Conservation (phyloP, 2,797 vertebrate genomes). For the Mormyrus proboscirostris region DNA sequence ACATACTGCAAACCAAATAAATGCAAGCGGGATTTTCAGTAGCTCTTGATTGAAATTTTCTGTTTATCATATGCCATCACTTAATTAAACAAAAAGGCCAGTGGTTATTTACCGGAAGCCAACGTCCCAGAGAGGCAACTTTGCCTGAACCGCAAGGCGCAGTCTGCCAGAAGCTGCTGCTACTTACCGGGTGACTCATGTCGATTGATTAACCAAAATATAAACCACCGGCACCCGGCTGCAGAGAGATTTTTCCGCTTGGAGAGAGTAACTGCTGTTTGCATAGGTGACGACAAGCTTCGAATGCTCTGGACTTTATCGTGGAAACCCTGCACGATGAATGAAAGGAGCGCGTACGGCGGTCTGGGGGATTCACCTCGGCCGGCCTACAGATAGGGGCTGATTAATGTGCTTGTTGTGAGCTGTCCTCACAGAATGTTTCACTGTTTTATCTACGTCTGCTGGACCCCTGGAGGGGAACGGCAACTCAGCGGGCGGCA, state of each 20-base stretch:
- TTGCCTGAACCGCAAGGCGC: neutral
- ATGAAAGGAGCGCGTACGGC: neutral
- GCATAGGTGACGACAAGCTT: neutral
- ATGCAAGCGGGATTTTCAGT: neutral
- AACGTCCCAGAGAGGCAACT: neutral
- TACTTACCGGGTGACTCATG: neutral
- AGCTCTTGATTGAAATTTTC: neutral
- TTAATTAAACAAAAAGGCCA: neutral
- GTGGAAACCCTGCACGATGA: neutral
- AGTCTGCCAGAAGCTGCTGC: neutral
- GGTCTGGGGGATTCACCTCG: neutral
- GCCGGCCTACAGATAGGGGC: neutral
- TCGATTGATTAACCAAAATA: neutral
- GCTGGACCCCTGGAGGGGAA: neutral
- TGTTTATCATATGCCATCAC: neutral
- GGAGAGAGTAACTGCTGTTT: neutral
- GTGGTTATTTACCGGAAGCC: neutral
- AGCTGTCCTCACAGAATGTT: neutral
- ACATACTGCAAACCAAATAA: neutral
- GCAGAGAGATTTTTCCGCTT: neutral
- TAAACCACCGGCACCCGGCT: neutral
- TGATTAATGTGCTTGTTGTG: neutral
- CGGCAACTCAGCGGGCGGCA: neutral
- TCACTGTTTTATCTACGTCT: neutral
- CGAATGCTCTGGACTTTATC: neutral